These are phyloP conservation scores for Gadus macrocephalus DNA, from an alignment of 2,113 vertebrate species.

Conservation along the genomic window DNA sequence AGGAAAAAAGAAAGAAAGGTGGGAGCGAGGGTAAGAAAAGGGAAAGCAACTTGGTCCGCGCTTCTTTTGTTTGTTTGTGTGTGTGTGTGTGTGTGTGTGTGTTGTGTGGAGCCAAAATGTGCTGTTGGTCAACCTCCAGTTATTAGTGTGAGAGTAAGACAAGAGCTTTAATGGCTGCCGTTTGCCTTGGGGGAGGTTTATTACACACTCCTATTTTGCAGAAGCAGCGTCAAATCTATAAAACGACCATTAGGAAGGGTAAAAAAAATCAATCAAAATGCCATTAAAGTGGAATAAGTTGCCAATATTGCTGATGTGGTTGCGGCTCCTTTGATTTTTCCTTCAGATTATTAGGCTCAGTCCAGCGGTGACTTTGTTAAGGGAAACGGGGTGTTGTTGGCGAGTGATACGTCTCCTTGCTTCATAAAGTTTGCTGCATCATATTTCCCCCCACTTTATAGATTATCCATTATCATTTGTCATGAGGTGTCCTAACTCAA, in stretches of 20 bases:
- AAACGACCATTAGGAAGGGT: conserved; percentile 99
- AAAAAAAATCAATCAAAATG: conserved; percentile 99
- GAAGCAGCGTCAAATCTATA: conserved; percentile 99
- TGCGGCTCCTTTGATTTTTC: conserved; percentile 99
- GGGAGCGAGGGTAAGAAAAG: background rate
- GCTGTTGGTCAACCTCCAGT: conserved; percentile 99
- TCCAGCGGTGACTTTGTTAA: conserved; percentile 99
- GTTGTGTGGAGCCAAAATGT: conserved; percentile 80
- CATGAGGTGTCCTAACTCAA: conserved; percentile 99
- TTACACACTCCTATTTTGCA: conserved; percentile 99
- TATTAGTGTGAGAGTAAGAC: conserved; percentile 99
- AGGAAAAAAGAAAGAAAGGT: conserved; percentile 7
- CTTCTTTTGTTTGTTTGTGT: background rate
- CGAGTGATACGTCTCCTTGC: conserved; percentile 99
- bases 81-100: conserved; percentile 28
- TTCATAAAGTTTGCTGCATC: conserved; percentile 99
- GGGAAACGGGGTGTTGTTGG: conserved; percentile 99
- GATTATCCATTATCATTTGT: conserved; percentile 99
- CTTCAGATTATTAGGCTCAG: conserved; percentile 99
- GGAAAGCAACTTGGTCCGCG: conserved; percentile 15
- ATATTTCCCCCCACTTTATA: conserved; percentile 99
- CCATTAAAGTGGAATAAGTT: conserved; percentile 99
- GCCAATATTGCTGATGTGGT: conserved; percentile 99
- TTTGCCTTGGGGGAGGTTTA: conserved; percentile 99
- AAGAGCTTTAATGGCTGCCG: conserved; percentile 99